Evolutionary conservation across 2,113 vertebrate species (phyloP).

Genomic region (Corvus cornix): DNA sequence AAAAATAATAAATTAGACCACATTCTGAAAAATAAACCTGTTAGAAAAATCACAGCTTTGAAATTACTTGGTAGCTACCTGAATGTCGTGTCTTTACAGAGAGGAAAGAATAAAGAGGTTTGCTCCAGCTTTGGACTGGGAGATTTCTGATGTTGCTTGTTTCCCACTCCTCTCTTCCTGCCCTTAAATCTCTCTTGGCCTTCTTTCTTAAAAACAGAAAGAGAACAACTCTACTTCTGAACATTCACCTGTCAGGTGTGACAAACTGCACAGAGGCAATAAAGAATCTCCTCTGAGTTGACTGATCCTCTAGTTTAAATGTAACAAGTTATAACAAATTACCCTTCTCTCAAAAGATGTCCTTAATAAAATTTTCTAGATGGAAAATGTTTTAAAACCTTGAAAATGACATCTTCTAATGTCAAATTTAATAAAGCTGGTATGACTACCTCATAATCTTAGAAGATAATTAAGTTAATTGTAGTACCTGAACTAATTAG

Average conservation of each 20-base stretch:
- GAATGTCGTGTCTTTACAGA: neutral
- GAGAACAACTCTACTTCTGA: neutral
- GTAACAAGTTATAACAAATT: neutral
- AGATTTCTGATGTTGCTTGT: neutral
- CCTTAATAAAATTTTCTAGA: neutral
- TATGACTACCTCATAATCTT: neutral
- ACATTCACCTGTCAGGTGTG: neutral
- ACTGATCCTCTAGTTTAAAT: neutral
- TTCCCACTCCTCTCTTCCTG: neutral
- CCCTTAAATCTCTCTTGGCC: neutral
- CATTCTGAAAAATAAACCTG: neutral
- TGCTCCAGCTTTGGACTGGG: neutral
- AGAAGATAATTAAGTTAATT: constrained; percentile 23
- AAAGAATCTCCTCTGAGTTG: neutral
- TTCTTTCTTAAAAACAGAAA: neutral
- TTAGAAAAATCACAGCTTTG: neutral
- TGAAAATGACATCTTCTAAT: neutral
- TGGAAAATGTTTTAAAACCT: neutral
- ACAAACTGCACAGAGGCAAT: neutral
- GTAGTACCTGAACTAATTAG: neutral
- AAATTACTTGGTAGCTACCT: neutral
- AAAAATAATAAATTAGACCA: neutral
- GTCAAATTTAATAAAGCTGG: constrained; percentile 12
- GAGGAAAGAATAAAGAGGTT: neutral
- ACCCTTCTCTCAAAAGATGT: neutral